Base-by-base conservation (phyloP, 2,113 vertebrate species). In the Melanerpes aurifrons region DNA sequence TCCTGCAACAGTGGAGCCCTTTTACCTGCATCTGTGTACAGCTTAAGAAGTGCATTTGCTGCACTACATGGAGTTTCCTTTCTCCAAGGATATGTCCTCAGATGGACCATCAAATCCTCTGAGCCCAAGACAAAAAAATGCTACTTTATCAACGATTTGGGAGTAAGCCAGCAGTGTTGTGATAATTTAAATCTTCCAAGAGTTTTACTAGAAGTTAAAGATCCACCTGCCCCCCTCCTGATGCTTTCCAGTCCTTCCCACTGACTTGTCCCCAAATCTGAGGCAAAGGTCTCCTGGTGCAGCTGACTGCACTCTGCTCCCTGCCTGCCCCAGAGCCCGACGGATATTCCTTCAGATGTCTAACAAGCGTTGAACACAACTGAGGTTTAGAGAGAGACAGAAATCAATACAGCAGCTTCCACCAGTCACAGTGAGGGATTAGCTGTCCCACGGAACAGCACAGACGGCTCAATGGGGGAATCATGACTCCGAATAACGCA, bases 351-450 rank as follows among this genome's bases (percentile, higher is more conserved):
- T 96, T 97, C 97, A 97, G 96, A 97, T 98, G 97, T 98, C 98
- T 98, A 97, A 98, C 98, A 98, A 97, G 98, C 96, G 10, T 48
- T 96, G 97, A 97, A 97, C 98, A 97, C 97, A 96, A 96, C 86
- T 48, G 96, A 98, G 98, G 97, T 97, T 98, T 98, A 98, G 97
- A 98, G 96, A 98, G 97, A 98, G 96, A 97, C 97, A 98, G 97
- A 97, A 98, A 98, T 98, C 98, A 97, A 98, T 98, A 98, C 82
- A 7, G 88, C 95, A 94, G 98, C 97, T 97, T 97, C 97, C 97
- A 97, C 97, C 83, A 97, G 98, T 96, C 97, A 97, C 90, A 62
- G 97, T 84, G 97, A 97, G 98, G 98, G 98, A 98, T 98, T 98
- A 98, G 97, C 82, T 94, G 83, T 98, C 98, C 98, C 97, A 95